Conservation (phyloP, 1,140 invertebrate genomes). For the Colletes latitarsis region DNA sequence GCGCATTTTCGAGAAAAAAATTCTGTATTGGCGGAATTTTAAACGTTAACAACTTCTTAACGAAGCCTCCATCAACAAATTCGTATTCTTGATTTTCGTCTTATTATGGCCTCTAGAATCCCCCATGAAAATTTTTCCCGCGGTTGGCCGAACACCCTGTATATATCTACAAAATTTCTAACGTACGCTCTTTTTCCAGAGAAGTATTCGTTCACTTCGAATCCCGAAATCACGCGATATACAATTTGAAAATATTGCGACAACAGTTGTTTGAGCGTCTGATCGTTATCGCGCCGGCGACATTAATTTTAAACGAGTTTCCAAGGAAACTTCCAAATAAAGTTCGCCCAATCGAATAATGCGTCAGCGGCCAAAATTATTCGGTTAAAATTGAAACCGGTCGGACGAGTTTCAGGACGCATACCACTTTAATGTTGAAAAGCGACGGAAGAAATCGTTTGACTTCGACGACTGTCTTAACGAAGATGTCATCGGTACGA, state of each 20-base stretch:
- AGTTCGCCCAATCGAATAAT: background rate
- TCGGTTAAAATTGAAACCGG: background rate
- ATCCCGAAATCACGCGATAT: background rate
- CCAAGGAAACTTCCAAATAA: background rate
- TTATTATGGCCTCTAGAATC: no score
- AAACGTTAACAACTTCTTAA: no score
- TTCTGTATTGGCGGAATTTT: no score
- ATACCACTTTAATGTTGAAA: constrained; percentile 81
- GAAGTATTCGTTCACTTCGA: no score
- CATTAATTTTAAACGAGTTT: background rate
- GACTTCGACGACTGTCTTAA: constrained; percentile 76
- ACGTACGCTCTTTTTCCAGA: no score
- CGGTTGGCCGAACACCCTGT: no score
- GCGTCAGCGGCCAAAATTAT: background rate
- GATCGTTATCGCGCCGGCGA: background rate
- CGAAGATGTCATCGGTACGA: constrained; percentile 72
- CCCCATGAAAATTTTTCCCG: no score
- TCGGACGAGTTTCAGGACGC: constrained; percentile 18
- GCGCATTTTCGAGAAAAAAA: no score
- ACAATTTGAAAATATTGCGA: background rate
- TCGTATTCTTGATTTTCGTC: no score
- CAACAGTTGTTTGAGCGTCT: background rate
- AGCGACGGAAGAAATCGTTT: constrained; percentile 79
- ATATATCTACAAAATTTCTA: no score
- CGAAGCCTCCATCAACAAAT: no score